Evolutionary conservation across 2,888 invertebrate species (phyloP).

Genomic region (Rhorus exstirpatorius): DNA sequence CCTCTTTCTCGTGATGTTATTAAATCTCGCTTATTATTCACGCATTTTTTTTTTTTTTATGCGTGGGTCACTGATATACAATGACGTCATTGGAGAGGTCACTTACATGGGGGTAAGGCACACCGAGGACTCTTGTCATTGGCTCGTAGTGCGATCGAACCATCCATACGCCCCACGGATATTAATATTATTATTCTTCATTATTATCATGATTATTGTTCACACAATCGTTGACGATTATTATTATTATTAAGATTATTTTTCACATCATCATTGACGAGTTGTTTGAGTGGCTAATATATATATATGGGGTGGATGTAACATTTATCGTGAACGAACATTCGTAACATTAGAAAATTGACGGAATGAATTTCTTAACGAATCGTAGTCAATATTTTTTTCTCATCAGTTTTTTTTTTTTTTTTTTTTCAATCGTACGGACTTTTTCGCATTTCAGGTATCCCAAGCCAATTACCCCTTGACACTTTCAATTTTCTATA

Average conservation of each 20-base stretch:
- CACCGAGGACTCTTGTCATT: constrained; percentile 77
- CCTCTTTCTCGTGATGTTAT: constrained; percentile 68
- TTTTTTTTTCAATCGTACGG: too few species aligned
- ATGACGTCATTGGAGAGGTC: constrained; percentile 78
- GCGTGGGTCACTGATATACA: constrained; percentile 79
- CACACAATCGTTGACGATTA: too few species aligned
- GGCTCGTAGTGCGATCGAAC: constrained; percentile 79
- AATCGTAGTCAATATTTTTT: constrained; percentile 7
- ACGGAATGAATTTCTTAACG: neutral
- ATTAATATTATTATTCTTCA: constrained; percentile 70
- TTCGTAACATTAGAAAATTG: constrained; percentile 18
- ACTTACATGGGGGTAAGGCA: constrained; percentile 84
- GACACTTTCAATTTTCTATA: too few species aligned
- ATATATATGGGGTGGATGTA: constrained; percentile 40
- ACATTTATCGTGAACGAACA: constrained; percentile 22
- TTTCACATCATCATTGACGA: constrained; percentile 28
- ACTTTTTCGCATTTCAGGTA: too few species aligned
- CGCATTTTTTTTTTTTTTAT: constrained; percentile 74
- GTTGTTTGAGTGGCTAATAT: constrained; percentile 36
- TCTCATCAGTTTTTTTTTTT: too few species aligned
- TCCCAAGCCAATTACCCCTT: too few species aligned
- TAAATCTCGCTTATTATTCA: constrained; percentile 76
- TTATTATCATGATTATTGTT: constrained; percentile 67
- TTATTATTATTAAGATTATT: constrained; percentile 63
- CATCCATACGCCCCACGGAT: constrained; percentile 78